A percentile compares a stretch with the other conserved stretches of the same genome.
These are phyloP conservation scores for Acrobasis consociella DNA, from an alignment of 2,888 invertebrate species.

Conservation along the genomic window DNA sequence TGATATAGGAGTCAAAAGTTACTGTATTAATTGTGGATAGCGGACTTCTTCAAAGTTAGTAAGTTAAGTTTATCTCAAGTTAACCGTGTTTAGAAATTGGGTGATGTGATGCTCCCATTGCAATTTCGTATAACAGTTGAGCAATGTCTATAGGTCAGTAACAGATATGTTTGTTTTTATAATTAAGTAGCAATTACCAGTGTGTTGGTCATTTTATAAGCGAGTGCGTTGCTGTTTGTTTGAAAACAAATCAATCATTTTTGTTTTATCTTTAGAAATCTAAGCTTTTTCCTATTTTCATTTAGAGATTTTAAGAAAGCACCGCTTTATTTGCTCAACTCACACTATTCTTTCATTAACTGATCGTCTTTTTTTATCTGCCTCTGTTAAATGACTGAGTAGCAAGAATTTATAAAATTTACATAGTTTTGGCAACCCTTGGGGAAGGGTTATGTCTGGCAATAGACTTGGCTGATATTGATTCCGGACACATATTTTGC, in stretches of 20 bases:
- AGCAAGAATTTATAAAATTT: no score
- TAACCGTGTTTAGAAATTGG: constrained; percentile 36
- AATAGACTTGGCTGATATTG: no score
- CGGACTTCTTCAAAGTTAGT: constrained; percentile 40
- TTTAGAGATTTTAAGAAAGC: no score
- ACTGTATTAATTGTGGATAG: constrained; percentile 39
- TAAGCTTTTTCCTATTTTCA: no score
- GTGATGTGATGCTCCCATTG: constrained; percentile 31
- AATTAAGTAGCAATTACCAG: background rate
- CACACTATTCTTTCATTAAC: no score
- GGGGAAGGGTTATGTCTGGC: no score
- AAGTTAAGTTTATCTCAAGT: constrained; percentile 30
- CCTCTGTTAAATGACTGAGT: no score
- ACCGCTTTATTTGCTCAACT: no score
- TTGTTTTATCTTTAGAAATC: no score
- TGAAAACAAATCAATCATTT: background rate
- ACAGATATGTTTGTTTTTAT: constrained; percentile 11
- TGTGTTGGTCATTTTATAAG: background rate
- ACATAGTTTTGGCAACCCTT: no score
- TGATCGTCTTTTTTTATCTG: no score
- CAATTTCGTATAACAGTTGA: constrained; percentile 28
- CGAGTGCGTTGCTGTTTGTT: background rate
- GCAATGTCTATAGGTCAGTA: constrained; percentile 22
- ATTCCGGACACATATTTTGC: constrained; percentile 6
- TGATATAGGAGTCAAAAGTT: constrained; percentile 36